Conservation (phyloP, 2,888 invertebrate genomes). For the Taenaris catops region DNA sequence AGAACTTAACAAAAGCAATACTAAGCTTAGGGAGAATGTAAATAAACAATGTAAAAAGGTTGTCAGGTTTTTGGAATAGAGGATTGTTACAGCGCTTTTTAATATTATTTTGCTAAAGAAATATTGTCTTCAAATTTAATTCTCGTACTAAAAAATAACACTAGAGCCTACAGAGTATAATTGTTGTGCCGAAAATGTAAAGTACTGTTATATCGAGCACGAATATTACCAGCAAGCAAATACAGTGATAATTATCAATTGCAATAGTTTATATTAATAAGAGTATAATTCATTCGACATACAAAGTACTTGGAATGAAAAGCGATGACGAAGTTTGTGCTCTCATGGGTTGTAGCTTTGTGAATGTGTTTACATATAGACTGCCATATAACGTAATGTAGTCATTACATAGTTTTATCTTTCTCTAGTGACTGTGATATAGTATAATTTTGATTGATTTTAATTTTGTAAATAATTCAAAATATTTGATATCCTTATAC, state of each 20-base stretch:
- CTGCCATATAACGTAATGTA: slow-evolving; percentile 53
- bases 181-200: too few relatives aligned
- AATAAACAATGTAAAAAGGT: slow-evolving; percentile 51
- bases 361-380: slow-evolving; percentile 63
- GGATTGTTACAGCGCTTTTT: slow-evolving; percentile 36
- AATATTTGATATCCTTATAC: slow-evolving; percentile 76
- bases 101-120: too few relatives aligned
- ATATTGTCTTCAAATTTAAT: too few relatives aligned
- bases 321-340: slow-evolving; percentile 37
- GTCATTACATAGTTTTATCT: slow-evolving; percentile 43
- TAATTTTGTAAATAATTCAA: slow-evolving; percentile 68
- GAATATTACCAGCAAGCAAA: too few relatives aligned
- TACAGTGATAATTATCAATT: too few relatives aligned
- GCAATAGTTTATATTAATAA: too few relatives aligned
- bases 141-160: too few relatives aligned
- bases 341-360: slow-evolving; percentile 46
- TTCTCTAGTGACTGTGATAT: slow-evolving; percentile 78
- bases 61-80: slow-evolving; percentile 37
- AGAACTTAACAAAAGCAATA: slow-evolving; percentile 73
- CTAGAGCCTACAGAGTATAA: too few relatives aligned
- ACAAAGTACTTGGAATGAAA: slow-evolving; percentile 7
- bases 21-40: slow-evolving; percentile 54
- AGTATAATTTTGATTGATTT: slow-evolving; percentile 65
- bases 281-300: too few relatives aligned
- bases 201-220: too few relatives aligned